Conservation (phyloP, 1,140 invertebrate species). For the Sweltsa coloradensis region DNA sequence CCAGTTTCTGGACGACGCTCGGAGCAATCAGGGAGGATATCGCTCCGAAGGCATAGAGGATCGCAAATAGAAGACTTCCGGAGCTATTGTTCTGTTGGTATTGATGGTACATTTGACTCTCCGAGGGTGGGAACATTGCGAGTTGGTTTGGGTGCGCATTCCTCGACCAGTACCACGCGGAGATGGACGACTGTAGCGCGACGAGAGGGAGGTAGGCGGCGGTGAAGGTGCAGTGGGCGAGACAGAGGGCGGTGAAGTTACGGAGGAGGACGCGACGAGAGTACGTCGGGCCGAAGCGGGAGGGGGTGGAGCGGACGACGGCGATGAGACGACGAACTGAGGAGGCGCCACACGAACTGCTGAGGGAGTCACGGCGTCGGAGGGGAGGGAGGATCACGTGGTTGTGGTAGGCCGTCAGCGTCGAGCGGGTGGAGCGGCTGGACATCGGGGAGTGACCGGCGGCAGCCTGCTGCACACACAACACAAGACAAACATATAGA, state of each 20-base stretch:
- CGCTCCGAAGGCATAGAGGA: slow-evolving; percentile 38
- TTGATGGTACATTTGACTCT: too few relatives aligned
- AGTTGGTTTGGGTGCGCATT: background rate
- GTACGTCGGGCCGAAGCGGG: slow-evolving; percentile 29
- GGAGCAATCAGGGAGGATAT: slow-evolving; percentile 37
- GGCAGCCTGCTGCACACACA: slow-evolving; percentile 1
- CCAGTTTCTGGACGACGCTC: slow-evolving; percentile 37
- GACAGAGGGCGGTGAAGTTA: slow-evolving; percentile 41
- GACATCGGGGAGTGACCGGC: slow-evolving; percentile 3
- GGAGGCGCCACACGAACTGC: slow-evolving; percentile 44
- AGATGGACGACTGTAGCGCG: slow-evolving; percentile 39
- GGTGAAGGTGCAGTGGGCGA: slow-evolving; percentile 43
- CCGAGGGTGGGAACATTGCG: slow-evolving; percentile 22
- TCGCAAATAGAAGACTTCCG: slow-evolving; percentile 36
- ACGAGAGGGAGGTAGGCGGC: slow-evolving; percentile 45
- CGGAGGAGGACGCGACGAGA: slow-evolving; percentile 27
- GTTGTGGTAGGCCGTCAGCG: background rate
- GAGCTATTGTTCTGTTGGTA: too few relatives aligned
- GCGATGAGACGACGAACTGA: slow-evolving; percentile 52
- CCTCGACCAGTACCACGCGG: slow-evolving; percentile 19
- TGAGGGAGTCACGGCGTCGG: slow-evolving; percentile 5
- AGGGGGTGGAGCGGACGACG: slow-evolving; percentile 31
- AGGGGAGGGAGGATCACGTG: slow-evolving; percentile 1
- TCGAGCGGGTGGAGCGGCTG: slow-evolving; percentile 3
- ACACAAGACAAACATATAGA: too few relatives aligned